Base-by-base conservation (phyloP, 2,888 invertebrate genomes). In the Caprella mutica region DNA sequence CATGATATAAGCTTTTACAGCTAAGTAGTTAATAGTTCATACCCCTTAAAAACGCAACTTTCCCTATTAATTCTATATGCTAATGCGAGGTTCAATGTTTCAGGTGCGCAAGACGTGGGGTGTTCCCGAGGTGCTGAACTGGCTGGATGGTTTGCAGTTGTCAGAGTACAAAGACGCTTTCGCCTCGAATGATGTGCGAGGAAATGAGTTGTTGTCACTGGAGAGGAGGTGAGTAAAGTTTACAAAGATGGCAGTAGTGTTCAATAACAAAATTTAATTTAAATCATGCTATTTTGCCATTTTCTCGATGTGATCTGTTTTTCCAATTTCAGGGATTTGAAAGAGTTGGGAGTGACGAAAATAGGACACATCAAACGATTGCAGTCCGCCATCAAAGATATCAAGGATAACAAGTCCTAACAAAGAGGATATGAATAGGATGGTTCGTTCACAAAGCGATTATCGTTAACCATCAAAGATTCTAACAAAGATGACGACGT, bases 281-380 rank as follows among this genome's bases (percentile, higher is more conserved):
- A n/a, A n/a, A n/a, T n/a, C n/a, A n/a, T n/a, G n/a, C n/a, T n/a
- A 6, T 2, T 26, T 24, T 17, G n/a, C 26, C 23, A 23, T 14
- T 21, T 26, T 26, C 12, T 12, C 23, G 1, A 43, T 17, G 3
- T 17, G 21, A 17, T 24, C 46, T 39, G 9, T 55, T 55, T n/a
- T 30, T 46, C 17, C 35, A 8, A 30, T 23, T 3, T n/a, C 64
- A 64, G 65, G 17, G 89, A 90, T 72, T 77, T 89, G 4, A 83
- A 91, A 71, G 96, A 96, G 66, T 78, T 96, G 44, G 94, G 94
- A 8, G 85, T 96, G 54, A 84, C 85, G 9, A 96, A 96, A 76
- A 89, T 96, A 52, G 96, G 96, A 0, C 96, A 96, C 72, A 84
- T 94, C 29, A 96, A 96, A 75, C 81, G 96, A 69, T 87, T 97